Conservation (phyloP, 2,888 invertebrate genomes). For the Epirrita christyi region DNA sequence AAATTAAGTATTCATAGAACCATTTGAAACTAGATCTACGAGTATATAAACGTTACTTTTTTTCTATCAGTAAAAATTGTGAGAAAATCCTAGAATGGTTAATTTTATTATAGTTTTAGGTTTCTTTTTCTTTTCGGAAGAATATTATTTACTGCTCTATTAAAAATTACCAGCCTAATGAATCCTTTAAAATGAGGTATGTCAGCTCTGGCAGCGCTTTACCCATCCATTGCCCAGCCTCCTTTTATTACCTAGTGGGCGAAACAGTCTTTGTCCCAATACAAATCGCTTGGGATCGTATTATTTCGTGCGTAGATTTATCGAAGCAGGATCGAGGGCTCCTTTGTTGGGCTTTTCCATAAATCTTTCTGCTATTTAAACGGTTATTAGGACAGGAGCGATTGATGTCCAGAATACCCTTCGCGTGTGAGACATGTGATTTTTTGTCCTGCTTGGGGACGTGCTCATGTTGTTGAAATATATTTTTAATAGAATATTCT, state of each 20-base stretch:
- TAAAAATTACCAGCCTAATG: not conserved
- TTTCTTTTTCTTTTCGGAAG: too few species aligned
- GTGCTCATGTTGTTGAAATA: constrained; percentile 1
- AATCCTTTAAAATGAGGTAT: not conserved
- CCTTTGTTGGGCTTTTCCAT: constrained; percentile 79
- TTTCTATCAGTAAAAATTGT: too few species aligned
- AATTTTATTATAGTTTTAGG: too few species aligned
- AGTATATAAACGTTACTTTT: too few species aligned
- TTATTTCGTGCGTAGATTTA: constrained; percentile 82
- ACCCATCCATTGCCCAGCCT: constrained; percentile 16
- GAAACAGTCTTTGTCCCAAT: constrained; percentile 73
- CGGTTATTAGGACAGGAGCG: constrained; percentile 79
- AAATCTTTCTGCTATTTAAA: constrained; percentile 80
- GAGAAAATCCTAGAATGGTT: too few species aligned
- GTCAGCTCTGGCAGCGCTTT: not conserved
- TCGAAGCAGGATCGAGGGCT: constrained; percentile 72
- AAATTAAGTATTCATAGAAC: not conserved
- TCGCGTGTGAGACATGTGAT: constrained; percentile 52
- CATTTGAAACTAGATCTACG: too few species aligned
- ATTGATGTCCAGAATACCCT: constrained; percentile 70
- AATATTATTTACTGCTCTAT: too few species aligned
- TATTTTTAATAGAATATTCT: not conserved
- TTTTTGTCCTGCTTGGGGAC: constrained; percentile 40
- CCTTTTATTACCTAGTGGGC: constrained; percentile 62
- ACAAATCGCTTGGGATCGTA: constrained; percentile 78